Base-by-base conservation (phyloP, 2,797 vertebrate species). In the Phyllotis vaccarum region DNA sequence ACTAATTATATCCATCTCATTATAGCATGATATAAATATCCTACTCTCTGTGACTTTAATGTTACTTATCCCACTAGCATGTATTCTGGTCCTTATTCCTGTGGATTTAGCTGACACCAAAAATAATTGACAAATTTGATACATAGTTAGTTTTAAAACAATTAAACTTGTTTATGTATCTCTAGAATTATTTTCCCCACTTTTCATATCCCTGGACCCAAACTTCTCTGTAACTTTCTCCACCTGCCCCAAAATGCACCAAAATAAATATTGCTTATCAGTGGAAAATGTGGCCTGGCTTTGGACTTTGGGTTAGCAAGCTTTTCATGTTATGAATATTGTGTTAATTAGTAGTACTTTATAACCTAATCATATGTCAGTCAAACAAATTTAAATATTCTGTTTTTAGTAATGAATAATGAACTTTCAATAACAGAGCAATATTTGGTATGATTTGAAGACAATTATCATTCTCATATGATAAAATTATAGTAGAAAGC, bases 401-500 rank as follows among this genome's bases (percentile, higher is more conserved):
- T 68, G 3, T 83, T 86, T 86, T 94, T 64, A 83, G 6, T 58
- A 81, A 74, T 52, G 8, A 81, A 78, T 29, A 29, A 16, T 95
- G 54, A 95, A 74, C 6, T 68, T 72, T 9, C 72, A 3, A 92
- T 90, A 93, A 75, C 3, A 91, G 86, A 97, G 10, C 34, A 19
- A 17, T 89, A 76, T 92, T 91, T 92, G 29, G 24, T 88, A 70
- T 31, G 91, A 64, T 76, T 95, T 82, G 86, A 72, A 80, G 52
- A 89, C 74, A 82, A 0, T 93, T 93, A 54, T 12, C 31, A 93
- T 89, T 95, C 52, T 94, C 6, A 56, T 91, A 22, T 89, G 70
- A 86, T 85, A 7, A 86, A 79, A 83, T 86, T 64, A 66, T 70
- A 72, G 68, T 76, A 89, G 27, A 79, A 54, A 94, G 40, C 62